Percentiles rank a stretch among this genome's conserved stretches.
These are phyloP conservation scores for Temnothorax unifasciatus DNA, from an alignment of 2,888 invertebrate species.

Conservation along the genomic window DNA sequence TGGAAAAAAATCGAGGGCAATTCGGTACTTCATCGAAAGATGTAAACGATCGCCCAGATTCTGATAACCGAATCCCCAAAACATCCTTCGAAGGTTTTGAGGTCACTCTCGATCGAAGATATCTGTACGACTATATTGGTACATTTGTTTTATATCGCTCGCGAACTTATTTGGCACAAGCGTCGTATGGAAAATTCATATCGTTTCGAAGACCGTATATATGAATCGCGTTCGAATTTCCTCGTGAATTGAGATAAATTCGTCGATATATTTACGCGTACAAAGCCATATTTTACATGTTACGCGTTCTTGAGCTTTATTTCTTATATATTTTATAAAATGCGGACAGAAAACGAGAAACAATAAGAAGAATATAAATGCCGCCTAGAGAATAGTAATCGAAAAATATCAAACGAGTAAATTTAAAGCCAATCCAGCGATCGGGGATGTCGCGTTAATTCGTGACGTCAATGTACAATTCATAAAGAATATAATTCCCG, in stretches of 20 bases:
- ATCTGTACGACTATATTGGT: slow-evolving; percentile 34
- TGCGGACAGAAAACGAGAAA: neutral
- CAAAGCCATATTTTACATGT: neutral
- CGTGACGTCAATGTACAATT: neutral
- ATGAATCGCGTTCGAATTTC: neutral
- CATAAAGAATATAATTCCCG: neutral
- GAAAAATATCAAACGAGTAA: slow-evolving; percentile 8
- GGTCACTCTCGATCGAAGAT: slow-evolving; percentile 73
- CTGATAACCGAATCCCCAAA: slow-evolving; percentile 61
- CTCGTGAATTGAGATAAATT: neutral
- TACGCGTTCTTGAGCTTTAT: neutral
- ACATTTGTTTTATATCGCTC: slow-evolving; percentile 63
- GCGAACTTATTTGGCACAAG: slow-evolving; percentile 67
- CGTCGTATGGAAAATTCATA: slow-evolving; percentile 57
- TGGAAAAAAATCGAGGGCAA: neutral
- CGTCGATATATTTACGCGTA: neutral
- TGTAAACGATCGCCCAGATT: slow-evolving; percentile 3
- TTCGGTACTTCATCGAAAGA: neutral
- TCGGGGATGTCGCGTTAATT: neutral
- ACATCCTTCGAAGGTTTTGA: slow-evolving; percentile 61
- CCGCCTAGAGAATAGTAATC: neutral
- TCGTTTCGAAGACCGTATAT: slow-evolving; percentile 11
- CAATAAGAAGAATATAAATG: neutral
- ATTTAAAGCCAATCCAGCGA: neutral
- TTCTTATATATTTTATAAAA: neutral